Base-by-base conservation (phyloP, 2,113 vertebrate species). In the Hippopotamus amphibius region DNA sequence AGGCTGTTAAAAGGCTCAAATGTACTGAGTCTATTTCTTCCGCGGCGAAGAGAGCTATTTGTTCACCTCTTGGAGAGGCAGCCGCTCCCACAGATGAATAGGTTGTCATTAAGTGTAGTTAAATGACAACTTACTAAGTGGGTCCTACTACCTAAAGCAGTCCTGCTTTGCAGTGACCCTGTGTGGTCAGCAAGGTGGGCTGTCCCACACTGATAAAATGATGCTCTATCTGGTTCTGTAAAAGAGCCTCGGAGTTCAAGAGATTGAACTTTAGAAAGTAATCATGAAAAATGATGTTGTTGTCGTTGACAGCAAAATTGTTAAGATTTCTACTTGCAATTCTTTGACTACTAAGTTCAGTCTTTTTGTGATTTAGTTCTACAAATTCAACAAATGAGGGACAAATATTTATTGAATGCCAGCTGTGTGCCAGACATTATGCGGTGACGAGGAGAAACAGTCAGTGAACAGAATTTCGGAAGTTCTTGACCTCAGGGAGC, bases 241-340 rank as follows among this genome's bases (percentile, higher is more conserved):
- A 55, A 48, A 21, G n/a, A 80, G 12, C 10, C n/a, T 68, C 2
- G 0, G 61, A 68, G 26, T 72, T 55, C 24, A 82, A 66, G 68
- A 88, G 71, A 48, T 5, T 30, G 19, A 59, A 11, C 61, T 90
- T 88, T 19, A 63, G 66, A 69, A 69, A 93, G n/a, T 30, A 61
- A 80, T 57, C 71, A 17, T 19, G 82, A 86, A 87, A 93, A 93
- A 55, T 57, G 53, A 28, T 66, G 28, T 72, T 76, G 59, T 82
- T 80, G 46, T 83, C 63, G 28, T 48, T 43, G 21, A 68, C 28
- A 71, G 63, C 30, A 88, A 92, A 81, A 33, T 46, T 21, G 68
- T 3, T 83, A 83, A 26, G 9, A 11, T 65, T 94, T 91, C 71
- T 61, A 19, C 50, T 57, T 50, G 72, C 22, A 57, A 8, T 76